phyloP scores from a whole-genome alignment of 1,140 invertebrate species.

The Heliconius hermathena region DNA sequence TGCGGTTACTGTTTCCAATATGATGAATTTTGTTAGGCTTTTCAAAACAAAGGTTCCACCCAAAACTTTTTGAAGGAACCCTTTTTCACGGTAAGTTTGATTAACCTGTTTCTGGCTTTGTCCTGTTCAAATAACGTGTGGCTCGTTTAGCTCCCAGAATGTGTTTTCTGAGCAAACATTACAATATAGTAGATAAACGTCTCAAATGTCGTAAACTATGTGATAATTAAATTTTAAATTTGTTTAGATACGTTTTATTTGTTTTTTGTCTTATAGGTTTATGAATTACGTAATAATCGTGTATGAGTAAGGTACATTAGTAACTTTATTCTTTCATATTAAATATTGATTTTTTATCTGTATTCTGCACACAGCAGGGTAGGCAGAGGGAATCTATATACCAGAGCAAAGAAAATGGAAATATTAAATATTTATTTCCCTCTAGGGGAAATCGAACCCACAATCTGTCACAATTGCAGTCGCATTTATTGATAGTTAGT shows the following conservation, averaged over 20 bases:
- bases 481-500: no score
- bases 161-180: slow-evolving; percentile 11
- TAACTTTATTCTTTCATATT: no score
- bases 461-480: no score
- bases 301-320: background rate
- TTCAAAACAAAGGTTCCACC: slow-evolving; percentile 36
- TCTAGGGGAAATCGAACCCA: no score
- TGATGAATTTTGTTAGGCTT: slow-evolving; percentile 47
- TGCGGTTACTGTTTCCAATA: slow-evolving; percentile 26
- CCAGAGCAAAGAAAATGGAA: no score
- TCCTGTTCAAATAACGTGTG: slow-evolving; percentile 26
- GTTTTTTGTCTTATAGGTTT: background rate
- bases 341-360: no score
- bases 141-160: background rate
- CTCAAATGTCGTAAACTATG: slow-evolving; percentile 6
- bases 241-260: background rate
- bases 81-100: slow-evolving; percentile 33
- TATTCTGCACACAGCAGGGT: no score
- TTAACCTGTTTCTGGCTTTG: slow-evolving; percentile 12
- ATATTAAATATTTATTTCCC: no score
- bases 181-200: background rate
- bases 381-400: no score
- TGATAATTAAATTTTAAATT: background rate
- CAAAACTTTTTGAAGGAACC: slow-evolving; percentile 43
- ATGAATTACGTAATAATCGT: background rate